Evolutionary conservation across 2,113 vertebrate genomes (phyloP).

Genomic region (Cepphus grylle): DNA sequence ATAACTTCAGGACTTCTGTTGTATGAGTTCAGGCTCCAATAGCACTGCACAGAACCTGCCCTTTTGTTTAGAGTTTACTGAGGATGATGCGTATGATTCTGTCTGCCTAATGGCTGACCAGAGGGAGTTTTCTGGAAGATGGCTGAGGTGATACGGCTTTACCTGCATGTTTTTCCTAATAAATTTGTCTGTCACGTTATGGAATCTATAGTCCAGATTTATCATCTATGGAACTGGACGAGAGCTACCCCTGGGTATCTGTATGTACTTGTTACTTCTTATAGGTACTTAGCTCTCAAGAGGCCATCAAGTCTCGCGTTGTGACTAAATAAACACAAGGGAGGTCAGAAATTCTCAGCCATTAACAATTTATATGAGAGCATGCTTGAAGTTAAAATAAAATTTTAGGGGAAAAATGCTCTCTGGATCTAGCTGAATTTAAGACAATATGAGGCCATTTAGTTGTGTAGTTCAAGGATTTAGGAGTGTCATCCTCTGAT

Average conservation of each 20-base stretch:
- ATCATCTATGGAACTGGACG: neutral
- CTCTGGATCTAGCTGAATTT: neutral
- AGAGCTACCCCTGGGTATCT: neutral
- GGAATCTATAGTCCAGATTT: neutral
- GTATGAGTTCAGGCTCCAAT: neutral
- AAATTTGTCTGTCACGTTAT: neutral
- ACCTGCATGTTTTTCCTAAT: neutral
- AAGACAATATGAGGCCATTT: neutral
- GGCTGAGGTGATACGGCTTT: fast-evolving
- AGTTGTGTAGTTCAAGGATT: neutral
- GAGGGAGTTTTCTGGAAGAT: neutral
- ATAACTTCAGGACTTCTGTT: neutral
- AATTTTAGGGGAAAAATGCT: neutral
- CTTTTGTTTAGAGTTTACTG: neutral
- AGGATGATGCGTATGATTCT: neutral
- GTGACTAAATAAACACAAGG: neutral
- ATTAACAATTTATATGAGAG: neutral
- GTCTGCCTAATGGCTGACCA: neutral
- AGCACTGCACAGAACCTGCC: neutral
- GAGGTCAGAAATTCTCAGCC: neutral
- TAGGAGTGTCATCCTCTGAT: neutral
- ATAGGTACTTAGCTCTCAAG: neutral
- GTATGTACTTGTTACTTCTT: neutral
- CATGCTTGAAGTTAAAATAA: neutral
- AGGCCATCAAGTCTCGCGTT: neutral